phyloP scores from a whole-genome alignment of 2,888 invertebrate species.

The Microdon myrmicae region DNA sequence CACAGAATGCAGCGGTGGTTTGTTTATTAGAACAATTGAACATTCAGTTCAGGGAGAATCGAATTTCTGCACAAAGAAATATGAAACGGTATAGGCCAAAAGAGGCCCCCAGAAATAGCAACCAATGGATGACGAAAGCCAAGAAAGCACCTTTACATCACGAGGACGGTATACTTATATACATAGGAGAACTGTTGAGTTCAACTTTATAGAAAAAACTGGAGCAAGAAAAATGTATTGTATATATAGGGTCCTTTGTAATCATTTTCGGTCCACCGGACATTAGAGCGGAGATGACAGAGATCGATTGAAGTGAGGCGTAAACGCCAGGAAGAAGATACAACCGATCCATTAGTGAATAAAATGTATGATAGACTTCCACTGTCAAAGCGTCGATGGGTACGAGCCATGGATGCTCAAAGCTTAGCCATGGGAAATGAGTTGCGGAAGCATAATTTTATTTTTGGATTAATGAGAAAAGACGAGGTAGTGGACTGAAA shows the following conservation, averaged over 20 bases:
- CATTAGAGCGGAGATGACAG: conserved; percentile 43
- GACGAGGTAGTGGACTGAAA: no score
- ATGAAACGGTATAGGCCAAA: conserved; percentile 1
- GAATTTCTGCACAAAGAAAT: conserved; percentile 8
- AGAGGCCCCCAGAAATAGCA: conserved; percentile 7
- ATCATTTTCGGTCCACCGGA: no score
- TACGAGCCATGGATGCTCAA: no score
- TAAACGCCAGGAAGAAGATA: no score
- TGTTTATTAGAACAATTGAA: conserved; percentile 21
- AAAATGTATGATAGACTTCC: no score
- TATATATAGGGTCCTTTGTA: no score
- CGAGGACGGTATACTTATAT: no score
- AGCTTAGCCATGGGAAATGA: no score
- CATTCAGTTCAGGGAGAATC: conserved; percentile 34
- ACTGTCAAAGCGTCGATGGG: no score
- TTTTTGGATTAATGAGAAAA: conserved; percentile 16
- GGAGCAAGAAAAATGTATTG: conserved; percentile 29
- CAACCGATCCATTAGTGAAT: no score
- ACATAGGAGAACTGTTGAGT: no score
- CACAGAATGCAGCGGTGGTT: conserved; percentile 9
- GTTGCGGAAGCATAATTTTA: not conserved
- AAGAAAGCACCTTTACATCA: no score
- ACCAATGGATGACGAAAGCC: conserved; percentile 25
- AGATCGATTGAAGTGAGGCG: conserved; percentile 22
- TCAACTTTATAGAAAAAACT: conserved; percentile 21